phyloP scores from a whole-genome alignment of 2,113 vertebrate species.

The Zootoca vivipara region DNA sequence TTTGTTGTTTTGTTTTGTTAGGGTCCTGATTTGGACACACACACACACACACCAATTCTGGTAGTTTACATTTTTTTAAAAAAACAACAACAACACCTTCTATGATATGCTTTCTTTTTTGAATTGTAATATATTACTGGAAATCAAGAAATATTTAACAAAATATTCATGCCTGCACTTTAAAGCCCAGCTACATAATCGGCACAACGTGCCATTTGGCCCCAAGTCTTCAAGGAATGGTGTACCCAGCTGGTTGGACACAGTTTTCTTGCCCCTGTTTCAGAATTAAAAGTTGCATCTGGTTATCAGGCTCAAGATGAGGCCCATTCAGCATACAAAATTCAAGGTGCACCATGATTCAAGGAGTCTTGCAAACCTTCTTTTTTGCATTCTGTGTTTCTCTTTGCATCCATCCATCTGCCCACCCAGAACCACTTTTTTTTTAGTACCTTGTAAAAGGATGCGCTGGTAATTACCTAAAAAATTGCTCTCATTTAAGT shows the following conservation, averaged over 20 bases:
- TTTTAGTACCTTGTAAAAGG: slow-evolving; percentile 46
- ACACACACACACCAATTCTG: no score
- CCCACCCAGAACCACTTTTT: slow-evolving; percentile 14
- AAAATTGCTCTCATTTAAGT: slow-evolving; percentile 65
- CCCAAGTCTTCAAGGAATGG: background rate
- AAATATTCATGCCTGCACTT: no score
- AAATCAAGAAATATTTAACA: no score
- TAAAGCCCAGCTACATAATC: background rate
- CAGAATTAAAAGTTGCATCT: background rate
- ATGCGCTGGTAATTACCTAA: slow-evolving; percentile 57
- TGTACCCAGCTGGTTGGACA: background rate
- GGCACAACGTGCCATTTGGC: no score
- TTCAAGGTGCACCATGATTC: background rate
- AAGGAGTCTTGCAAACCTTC: background rate
- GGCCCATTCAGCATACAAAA: background rate
- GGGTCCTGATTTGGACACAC: no score
- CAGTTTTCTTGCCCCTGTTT: background rate
- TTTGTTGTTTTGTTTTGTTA: no score
- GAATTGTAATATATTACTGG: no score
- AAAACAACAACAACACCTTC: no score
- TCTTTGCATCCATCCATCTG: background rate
- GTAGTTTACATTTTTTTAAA: no score
- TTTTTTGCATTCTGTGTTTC: background rate
- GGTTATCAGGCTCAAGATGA: background rate
- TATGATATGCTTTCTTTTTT: no score